Conservation (phyloP, 2,797 vertebrate species). For the Zenarchopterus dispar region DNA sequence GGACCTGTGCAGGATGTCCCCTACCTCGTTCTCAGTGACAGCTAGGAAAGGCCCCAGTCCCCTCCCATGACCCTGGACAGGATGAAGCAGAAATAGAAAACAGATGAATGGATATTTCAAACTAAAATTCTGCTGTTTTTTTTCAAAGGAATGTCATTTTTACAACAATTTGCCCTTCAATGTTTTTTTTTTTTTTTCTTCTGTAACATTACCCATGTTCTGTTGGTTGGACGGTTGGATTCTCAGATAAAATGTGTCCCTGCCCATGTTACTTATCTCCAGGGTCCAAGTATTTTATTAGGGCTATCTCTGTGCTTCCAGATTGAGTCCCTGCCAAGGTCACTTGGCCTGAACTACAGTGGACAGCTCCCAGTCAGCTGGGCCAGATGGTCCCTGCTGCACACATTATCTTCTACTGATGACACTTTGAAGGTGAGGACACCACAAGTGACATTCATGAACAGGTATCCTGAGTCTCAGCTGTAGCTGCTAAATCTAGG, state of each 20-base stretch:
- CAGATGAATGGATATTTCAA: no score
- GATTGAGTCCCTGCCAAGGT: constrained; percentile 74
- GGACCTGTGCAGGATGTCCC: no score
- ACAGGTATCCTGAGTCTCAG: constrained; percentile 26
- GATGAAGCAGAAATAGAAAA: no score
- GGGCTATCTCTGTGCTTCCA: constrained; percentile 65
- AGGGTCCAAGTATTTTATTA: constrained; percentile 63
- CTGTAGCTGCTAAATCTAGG: constrained; percentile 8
- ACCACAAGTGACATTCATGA: constrained; percentile 67
- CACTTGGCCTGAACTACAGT: constrained; percentile 72
- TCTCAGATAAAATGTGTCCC: constrained; percentile 37
- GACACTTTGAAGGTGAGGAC: constrained; percentile 76
- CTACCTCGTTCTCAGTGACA: no score
- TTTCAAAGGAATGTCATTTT: no score
- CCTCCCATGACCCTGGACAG: no score
- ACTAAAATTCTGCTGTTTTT: no score
- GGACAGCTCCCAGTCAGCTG: constrained; percentile 70
- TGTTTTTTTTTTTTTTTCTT: neutral
- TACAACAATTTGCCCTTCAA: no score
- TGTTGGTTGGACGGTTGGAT: constrained; percentile 10
- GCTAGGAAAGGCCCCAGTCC: no score
- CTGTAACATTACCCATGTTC: constrained; percentile 5
- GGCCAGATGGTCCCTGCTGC: constrained; percentile 80
- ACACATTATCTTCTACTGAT: constrained; percentile 65
- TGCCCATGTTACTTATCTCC: constrained; percentile 43